phyloP scores from a whole-genome alignment of 2,113 vertebrate genomes.

The Colinus virginianus region DNA sequence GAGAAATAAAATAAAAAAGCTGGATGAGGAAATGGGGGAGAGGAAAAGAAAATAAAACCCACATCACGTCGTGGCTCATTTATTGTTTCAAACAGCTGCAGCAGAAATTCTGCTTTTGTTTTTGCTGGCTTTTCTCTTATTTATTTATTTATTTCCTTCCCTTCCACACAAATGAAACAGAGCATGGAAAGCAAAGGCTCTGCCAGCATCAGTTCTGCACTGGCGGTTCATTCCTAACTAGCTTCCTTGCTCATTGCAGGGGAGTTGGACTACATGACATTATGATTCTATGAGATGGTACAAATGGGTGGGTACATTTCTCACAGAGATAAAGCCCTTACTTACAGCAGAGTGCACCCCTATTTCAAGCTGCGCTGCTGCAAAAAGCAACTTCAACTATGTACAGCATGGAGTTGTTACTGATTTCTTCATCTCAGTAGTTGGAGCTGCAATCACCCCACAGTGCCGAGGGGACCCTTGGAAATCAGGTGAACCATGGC shows the following conservation, averaged over 20 bases:
- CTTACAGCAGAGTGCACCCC: background rate
- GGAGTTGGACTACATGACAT: too few relatives aligned
- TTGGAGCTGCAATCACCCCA: background rate
- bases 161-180: background rate
- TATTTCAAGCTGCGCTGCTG: background rate
- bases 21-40: background rate
- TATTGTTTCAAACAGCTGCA: background rate
- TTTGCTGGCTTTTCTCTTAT: background rate
- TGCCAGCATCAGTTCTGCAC: background rate
- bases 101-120: background rate
- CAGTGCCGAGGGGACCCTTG: accelerated
- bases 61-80: background rate
- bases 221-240: background rate
- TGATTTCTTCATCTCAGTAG: background rate
- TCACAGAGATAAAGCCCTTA: background rate
- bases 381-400: background rate
- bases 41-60: background rate
- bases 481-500: background rate
- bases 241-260: background rate
- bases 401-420: background rate
- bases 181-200: background rate
- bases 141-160: background rate
- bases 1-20: background rate
- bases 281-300: background rate
- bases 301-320: background rate